Conservation (phyloP, 2,113 vertebrate species). For the Dermatemys mawii region DNA sequence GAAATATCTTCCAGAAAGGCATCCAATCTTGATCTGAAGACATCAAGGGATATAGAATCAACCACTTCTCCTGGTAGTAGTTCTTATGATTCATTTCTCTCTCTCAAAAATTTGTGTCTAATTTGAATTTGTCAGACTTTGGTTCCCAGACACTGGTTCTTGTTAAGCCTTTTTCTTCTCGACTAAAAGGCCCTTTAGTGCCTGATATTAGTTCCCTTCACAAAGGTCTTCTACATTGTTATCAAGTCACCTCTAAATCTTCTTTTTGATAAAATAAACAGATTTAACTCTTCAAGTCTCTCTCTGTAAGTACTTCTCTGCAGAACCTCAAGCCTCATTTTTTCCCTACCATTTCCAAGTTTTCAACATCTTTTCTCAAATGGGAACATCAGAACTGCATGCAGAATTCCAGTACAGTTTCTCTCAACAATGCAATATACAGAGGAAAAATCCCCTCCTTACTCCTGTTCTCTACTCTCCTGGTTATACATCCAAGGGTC, state of each 20-base stretch:
- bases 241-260: constrained; percentile 1
- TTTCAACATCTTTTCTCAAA: constrained; percentile 6
- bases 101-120: background rate
- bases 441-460: background rate
- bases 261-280: background rate
- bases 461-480: background rate
- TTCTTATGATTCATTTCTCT: background rate
- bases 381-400: rapidly evolving
- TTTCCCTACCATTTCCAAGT: background rate
- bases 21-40: background rate
- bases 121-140: background rate
- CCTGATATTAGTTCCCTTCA: background rate
- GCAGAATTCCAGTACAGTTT: background rate
- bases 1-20: background rate
- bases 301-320: background rate
- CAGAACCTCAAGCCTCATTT: background rate
- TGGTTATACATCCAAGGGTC: background rate
- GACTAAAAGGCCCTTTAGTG: background rate
- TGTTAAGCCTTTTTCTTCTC: rapidly evolving
- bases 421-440: background rate
- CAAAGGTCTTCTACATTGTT: background rate
- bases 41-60: background rate
- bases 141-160: background rate
- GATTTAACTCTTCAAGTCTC: background rate
- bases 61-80: background rate